These are phyloP conservation scores for Drosophila quadrilineata DNA, from an alignment of 1,140 invertebrate genomes.

Conservation along the genomic window DNA sequence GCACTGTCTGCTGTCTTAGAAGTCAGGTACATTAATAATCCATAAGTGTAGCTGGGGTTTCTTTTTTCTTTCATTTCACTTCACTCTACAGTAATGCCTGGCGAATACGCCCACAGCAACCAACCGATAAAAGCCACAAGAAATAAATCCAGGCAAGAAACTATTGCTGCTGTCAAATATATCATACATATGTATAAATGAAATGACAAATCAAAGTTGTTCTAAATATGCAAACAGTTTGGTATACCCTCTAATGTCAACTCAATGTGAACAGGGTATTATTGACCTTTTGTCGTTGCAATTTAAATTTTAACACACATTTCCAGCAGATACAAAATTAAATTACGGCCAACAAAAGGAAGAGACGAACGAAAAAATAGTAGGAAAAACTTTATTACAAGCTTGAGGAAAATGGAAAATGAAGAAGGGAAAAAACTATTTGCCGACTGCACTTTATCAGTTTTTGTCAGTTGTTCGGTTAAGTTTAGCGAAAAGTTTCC, in stretches of 20 bases:
- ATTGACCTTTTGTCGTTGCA: slow-evolving; percentile 22
- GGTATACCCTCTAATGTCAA: neutral
- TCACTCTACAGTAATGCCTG: slow-evolving; percentile 7
- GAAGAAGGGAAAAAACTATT: slow-evolving; percentile 19
- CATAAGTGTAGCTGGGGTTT: slow-evolving; percentile 37
- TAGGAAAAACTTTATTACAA: slow-evolving; percentile 13
- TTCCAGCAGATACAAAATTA: slow-evolving; percentile 13
- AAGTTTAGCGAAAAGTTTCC: slow-evolving; percentile 50
- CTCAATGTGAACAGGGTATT: slow-evolving; percentile 2
- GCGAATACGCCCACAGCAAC: neutral
- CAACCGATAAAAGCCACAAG: slow-evolving; percentile 18
- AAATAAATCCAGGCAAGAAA: slow-evolving; percentile 1
- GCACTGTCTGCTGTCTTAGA: slow-evolving; percentile 5
- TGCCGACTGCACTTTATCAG: slow-evolving; percentile 64
- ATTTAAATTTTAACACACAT: slow-evolving; percentile 47
- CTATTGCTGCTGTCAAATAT: slow-evolving; percentile 1
- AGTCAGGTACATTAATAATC: slow-evolving; percentile 44
- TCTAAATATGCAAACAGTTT: slow-evolving; percentile 34
- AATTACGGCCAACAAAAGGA: slow-evolving; percentile 32
- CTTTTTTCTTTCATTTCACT: no score
- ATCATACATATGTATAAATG: no score
- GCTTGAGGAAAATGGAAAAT: neutral
- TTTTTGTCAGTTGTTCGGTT: slow-evolving; percentile 59
- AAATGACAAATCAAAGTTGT: no score
- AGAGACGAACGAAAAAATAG: neutral